Base-by-base conservation (phyloP, 1,140 invertebrate genomes). In the Diprion similis region DNA sequence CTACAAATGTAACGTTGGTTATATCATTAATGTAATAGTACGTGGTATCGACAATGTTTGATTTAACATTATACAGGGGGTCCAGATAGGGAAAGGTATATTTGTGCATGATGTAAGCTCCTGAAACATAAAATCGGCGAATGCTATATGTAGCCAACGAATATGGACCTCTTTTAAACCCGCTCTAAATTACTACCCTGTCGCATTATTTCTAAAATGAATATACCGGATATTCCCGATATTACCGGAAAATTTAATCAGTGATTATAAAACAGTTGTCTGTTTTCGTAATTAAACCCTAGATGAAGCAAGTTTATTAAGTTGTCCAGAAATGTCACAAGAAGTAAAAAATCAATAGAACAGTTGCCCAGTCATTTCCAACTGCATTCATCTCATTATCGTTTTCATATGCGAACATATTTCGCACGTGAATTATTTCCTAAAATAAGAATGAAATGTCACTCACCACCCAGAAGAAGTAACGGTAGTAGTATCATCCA, bases 71-170 rank as follows among this genome's bases (percentile, higher is more conserved):
- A 79, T 81, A 81, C 77, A 86, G 81, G 78, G 82, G 83, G 73
- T 88, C 83, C 84, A 83, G 79, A 83, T 73, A 79, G 76, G 75
- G 81, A 85, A 83, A 82, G 81, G 82, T 82, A 80, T 87, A 75
- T 73, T 81, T 83, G 84, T 85, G 80, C 80, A 81, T 78, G 83
- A 85, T 71, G 83, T 85, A 85, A 83, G 82, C 78, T 79, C 86
- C 87, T 88, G 87, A 86, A 88, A 88, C 86, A 88, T 84, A 88
- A 83, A 85, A 78, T 84, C 80, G 73, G 85, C 73, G 75, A 81
- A 81, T 59, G n/a, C 51, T 59, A 59, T 59, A 59, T 59, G 6
- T 15, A 59, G 11, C 51, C n/a, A 59, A 15, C 3, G 7, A 59
- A 4, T 8, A 17, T 59, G 6, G 51, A 59, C n/a, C n/a, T 37